phyloP scores from a whole-genome alignment of 2,113 vertebrate genomes.

The Istiophorus platypterus region DNA sequence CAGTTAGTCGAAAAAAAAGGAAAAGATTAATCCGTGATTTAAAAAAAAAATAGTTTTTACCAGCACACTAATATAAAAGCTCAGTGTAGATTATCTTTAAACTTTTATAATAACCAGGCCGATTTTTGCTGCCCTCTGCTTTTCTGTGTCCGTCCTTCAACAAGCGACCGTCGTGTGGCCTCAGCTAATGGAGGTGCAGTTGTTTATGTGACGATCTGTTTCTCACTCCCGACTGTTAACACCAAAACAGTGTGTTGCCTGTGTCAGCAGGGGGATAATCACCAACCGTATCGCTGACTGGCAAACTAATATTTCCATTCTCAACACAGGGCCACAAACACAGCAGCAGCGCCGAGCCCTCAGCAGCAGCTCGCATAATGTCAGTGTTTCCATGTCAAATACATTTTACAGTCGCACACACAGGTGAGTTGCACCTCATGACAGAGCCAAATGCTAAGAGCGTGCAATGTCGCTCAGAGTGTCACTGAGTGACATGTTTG shows the following conservation, averaged over 20 bases:
- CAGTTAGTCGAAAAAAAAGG: neutral
- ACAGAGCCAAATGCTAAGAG: neutral
- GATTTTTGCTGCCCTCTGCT: conserved; percentile 1
- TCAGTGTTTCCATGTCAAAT: conserved; percentile 44
- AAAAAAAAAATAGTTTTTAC: neutral
- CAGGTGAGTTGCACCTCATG: conserved; percentile 25
- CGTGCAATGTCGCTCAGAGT: neutral
- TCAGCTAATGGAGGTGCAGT: conserved; percentile 10
- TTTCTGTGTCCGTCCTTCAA: conserved; percentile 1
- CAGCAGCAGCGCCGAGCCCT: conserved; percentile 23
- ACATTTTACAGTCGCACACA: conserved; percentile 7
- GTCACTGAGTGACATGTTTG: conserved; percentile 21
- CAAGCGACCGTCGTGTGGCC: conserved; percentile 13
- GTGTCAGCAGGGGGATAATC: conserved; percentile 50
- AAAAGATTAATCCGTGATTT: too few species aligned
- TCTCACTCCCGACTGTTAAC: conserved; percentile 40
- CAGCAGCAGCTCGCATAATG: conserved; percentile 33
- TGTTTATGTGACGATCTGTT: conserved; percentile 45
- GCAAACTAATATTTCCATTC: conserved; percentile 62
- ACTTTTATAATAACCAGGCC: neutral
- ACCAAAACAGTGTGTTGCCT: conserved; percentile 61
- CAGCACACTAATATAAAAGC: neutral
- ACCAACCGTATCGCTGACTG: conserved; percentile 35
- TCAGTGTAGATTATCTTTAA: neutral
- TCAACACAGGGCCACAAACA: conserved; percentile 49